Conservation (phyloP, 2,888 invertebrate genomes). For the Ferdinandea cuprea region DNA sequence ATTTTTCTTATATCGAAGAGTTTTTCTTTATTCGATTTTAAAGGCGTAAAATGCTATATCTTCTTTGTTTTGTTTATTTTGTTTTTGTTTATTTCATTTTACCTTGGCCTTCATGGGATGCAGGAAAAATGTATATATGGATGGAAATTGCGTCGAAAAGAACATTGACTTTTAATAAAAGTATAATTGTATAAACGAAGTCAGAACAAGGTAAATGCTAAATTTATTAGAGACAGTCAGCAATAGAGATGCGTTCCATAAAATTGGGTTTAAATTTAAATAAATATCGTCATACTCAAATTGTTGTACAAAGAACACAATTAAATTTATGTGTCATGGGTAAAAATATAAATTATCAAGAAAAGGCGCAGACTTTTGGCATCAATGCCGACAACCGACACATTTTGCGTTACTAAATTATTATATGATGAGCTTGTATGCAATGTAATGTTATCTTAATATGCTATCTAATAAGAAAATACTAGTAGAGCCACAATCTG, state of each 20-base stretch:
- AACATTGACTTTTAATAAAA: constrained; percentile 26
- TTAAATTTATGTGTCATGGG: constrained; percentile 4
- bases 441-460: no score
- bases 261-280: neutral
- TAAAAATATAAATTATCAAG: no score
- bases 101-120: constrained; percentile 33
- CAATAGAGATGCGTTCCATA: no score
- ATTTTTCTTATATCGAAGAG: constrained; percentile 28
- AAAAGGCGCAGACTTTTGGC: neutral
- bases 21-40: constrained; percentile 58
- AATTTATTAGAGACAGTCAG: neutral
- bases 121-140: neutral
- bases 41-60: constrained; percentile 27
- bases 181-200: no score
- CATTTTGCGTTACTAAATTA: neutral
- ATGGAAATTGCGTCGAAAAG: constrained; percentile 13
- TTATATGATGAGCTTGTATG: neutral
- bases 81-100: constrained; percentile 1
- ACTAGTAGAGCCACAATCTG: no score
- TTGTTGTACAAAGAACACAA: neutral
- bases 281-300: neutral
- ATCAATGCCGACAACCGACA: neutral
- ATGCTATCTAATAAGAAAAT: no score
- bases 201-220: constrained; percentile 5
- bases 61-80: constrained; percentile 17